Evolutionary conservation across 1,140 invertebrate species (phyloP).

Genomic region (Calliopsis andreniformis): DNA sequence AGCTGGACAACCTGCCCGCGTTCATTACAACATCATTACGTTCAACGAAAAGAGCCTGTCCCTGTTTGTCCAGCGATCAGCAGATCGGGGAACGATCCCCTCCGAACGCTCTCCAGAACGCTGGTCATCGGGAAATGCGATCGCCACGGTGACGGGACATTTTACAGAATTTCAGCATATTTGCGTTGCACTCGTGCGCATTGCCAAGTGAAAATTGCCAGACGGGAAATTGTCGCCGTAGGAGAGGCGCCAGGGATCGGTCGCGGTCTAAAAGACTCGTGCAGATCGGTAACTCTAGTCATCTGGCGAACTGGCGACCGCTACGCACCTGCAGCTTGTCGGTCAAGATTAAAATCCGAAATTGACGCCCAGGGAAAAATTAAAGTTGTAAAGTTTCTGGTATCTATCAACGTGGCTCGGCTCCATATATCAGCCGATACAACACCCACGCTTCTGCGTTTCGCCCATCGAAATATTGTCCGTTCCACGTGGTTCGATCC

Average conservation of each 20-base stretch:
- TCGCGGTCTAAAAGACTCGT: constrained; percentile 7
- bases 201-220: constrained; percentile 41
- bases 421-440: constrained; percentile 72
- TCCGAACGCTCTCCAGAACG: background rate
- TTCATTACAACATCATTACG: no score
- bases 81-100: background rate
- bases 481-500: background rate
- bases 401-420: constrained; percentile 72
- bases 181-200: constrained; percentile 43
- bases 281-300: constrained; percentile 52
- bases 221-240: constrained; percentile 14
- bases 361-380: constrained; percentile 69
- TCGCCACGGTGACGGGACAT: constrained; percentile 12
- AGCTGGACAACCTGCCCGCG: no score
- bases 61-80: background rate
- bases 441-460: constrained; percentile 46
- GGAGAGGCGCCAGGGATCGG: background rate
- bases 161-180: constrained; percentile 44
- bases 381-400: constrained; percentile 72
- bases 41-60: background rate
- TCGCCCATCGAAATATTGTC: constrained; percentile 59
- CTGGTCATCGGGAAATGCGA: constrained; percentile 25
- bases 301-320: constrained; percentile 22
- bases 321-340: constrained; percentile 29
- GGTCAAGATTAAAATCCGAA: constrained; percentile 69